Evolutionary conservation across 2,888 invertebrate species (phyloP).

Genomic region (Perdita meconis): DNA sequence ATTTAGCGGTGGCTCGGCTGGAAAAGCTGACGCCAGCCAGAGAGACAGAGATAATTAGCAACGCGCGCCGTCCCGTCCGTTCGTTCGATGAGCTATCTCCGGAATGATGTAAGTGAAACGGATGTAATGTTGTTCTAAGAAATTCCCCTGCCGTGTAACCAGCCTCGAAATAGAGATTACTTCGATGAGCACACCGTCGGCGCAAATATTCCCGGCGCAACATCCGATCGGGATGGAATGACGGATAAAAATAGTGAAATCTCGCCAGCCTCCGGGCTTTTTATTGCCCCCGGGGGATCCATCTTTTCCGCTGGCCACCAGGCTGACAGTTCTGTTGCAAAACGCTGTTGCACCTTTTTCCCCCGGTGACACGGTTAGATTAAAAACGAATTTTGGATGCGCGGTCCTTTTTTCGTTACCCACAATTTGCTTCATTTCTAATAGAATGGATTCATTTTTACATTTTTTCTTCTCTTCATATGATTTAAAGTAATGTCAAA

Average conservation of each 20-base stretch:
- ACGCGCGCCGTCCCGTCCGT: not conserved
- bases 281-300: not conserved
- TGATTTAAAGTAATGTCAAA: too few relatives aligned
- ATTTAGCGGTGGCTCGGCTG: not conserved
- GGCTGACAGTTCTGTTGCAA: conserved; percentile 2
- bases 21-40: not conserved
- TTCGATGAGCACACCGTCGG: conserved; percentile 40
- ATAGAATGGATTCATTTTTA: too few relatives aligned
- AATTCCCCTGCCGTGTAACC: conserved; percentile 56
- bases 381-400: conserved; percentile 6
- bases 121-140: conserved; percentile 58
- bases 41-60: conserved; percentile 28
- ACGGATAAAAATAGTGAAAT: conserved; percentile 26
- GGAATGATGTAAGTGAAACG: conserved; percentile 59
- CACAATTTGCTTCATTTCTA: too few relatives aligned
- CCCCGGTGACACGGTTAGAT: not conserved
- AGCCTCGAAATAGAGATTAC: conserved; percentile 62
- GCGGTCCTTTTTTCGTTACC: too few relatives aligned
- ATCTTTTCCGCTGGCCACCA: not conserved
- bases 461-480: too few relatives aligned
- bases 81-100: conserved; percentile 36
- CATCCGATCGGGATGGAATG: conserved; percentile 4
- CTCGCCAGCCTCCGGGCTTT: not conserved
- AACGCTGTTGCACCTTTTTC: not conserved
- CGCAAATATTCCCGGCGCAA: conserved; percentile 22